These are phyloP conservation scores for Lasiommata megera DNA, from an alignment of 2,888 invertebrate species.

Conservation along the genomic window DNA sequence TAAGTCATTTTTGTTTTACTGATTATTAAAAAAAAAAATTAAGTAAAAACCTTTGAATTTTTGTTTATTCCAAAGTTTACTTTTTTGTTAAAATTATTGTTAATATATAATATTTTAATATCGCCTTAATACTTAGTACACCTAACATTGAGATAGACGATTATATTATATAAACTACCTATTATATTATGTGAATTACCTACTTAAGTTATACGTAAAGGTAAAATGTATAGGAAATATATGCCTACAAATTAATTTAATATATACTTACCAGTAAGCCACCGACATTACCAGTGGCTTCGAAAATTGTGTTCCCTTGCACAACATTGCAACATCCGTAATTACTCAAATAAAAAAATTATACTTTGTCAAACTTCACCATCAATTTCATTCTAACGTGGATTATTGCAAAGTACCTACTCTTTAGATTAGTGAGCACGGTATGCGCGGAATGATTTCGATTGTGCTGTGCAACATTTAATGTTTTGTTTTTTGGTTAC, in stretches of 20 bases:
- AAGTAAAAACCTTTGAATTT: too few relatives aligned
- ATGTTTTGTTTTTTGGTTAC: neutral
- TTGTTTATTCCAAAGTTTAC: neutral
- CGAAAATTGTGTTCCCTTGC: neutral
- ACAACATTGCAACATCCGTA: neutral
- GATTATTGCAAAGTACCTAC: neutral
- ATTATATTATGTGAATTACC: too few relatives aligned
- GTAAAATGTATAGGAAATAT: neutral
- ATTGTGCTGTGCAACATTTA: neutral
- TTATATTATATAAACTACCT: too few relatives aligned
- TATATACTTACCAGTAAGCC: neutral
- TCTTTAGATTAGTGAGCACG: neutral
- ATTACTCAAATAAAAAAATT: neutral
- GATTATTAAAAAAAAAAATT: too few relatives aligned
- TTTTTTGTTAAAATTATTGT: neutral
- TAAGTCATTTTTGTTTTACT: too few relatives aligned
- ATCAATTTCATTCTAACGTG: neutral
- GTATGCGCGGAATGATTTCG: neutral
- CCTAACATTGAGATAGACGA: neutral
- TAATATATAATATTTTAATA: neutral
- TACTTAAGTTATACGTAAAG: neutral
- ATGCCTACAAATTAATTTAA: neutral
- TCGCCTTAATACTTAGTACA: neutral
- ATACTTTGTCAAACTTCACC: neutral
- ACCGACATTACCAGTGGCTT: neutral